phyloP scores from a whole-genome alignment of 1,140 invertebrate species.

The Temnothorax nylanderi region DNA sequence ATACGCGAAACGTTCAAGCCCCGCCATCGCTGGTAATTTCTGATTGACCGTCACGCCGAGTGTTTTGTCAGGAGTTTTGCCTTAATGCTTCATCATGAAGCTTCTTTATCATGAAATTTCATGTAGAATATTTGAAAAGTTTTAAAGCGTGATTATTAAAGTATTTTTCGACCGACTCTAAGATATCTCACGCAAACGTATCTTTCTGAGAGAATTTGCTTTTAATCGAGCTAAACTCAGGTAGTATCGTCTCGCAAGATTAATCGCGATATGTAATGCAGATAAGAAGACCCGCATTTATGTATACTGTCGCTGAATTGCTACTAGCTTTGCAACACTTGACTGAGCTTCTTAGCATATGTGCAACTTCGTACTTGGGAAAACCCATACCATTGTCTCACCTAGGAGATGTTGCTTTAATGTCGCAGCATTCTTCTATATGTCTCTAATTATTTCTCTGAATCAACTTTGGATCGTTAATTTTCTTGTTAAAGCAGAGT shows the following conservation, averaged over 20 bases:
- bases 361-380: conserved; percentile 1
- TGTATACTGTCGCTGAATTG: conserved; percentile 17
- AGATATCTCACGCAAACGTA: neutral
- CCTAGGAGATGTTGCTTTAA: neutral
- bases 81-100: neutral
- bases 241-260: conserved; percentile 28
- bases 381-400: neutral
- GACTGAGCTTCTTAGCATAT: conserved; percentile 5
- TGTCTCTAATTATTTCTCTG: neutral
- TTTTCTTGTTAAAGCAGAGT: neutral
- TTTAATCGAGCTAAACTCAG: neutral
- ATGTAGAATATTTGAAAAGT: neutral
- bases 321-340: conserved; percentile 27
- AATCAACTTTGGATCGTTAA: conserved; percentile 1
- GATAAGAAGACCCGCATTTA: conserved; percentile 41
- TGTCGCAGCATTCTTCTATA: neutral
- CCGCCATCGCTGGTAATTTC: neutral
- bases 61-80: neutral
- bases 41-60: neutral
- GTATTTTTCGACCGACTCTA: neutral
- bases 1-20: neutral
- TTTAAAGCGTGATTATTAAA: neutral
- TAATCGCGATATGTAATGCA: conserved; percentile 9
- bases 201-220: neutral
- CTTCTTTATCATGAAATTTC: neutral